Evolutionary conservation across 2,797 vertebrate species (phyloP), one percentile per base, ranked within the genome.

Genomic region (Hemibagrus guttatus): DNA sequence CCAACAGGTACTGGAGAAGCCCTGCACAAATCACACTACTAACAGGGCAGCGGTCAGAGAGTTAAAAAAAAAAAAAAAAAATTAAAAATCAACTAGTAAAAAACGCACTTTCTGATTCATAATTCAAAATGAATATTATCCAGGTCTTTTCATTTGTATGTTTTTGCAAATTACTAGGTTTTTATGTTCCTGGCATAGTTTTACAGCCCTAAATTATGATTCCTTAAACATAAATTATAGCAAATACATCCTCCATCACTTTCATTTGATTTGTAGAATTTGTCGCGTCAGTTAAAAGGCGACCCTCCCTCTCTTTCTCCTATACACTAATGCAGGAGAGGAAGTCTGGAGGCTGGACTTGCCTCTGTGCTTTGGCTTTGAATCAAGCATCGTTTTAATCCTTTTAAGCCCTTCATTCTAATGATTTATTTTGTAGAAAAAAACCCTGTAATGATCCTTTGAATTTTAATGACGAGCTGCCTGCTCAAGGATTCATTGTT

Each of bases 401-500:
- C 96, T 95, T 95, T 96, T 96, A 97, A 96, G 95, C 95, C 96
- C 93, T 95, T 96, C 95, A 94, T 96, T 96, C 95, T 96, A 96
- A 97, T 97, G 96, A 97, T 97, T 96, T 96, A 97, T 97, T 97
- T 97, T 96, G 95, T 94, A 72, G 76, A 90, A 89, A 89, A 84
- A 87, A 96, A 95, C 94, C 46, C 46, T 93, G 82, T 95, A 95
- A 96, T 96, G 95, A 96, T 96, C 95, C 94, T 97, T 96, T 97
- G 96, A 97, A 97, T 97, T 96, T 96, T 97, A 97, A 97, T 96
- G 95, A 96, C 95, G 91, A 90, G 59, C 95, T 94, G 94, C 92
- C 96, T 97, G 95, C 95, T 96, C 96, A 96, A 93, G 93, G 95
- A 97, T 97, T 96, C 96, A 96, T 96, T 96, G 96, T 96, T 97